phyloP scores from a whole-genome alignment of 2,797 vertebrate species.

The Pachyuromys duprasi region DNA sequence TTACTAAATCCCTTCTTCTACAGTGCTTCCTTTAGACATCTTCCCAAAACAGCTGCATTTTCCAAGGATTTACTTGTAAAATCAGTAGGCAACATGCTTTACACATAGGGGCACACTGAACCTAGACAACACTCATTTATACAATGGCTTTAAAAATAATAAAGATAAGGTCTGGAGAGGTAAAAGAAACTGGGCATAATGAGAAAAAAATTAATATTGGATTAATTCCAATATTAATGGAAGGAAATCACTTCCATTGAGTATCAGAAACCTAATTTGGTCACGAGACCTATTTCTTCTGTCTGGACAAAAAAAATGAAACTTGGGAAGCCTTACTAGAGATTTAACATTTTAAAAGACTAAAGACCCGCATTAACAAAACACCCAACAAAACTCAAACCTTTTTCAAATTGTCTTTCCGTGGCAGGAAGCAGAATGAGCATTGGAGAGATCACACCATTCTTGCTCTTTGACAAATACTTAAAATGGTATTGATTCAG shows the following conservation, averaged over 20 bases:
- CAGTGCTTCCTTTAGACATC: neutral
- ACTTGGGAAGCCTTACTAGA: neutral
- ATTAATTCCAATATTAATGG: too few relatives aligned
- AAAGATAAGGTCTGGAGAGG: neutral
- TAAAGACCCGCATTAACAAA: neutral
- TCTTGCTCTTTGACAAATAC: neutral
- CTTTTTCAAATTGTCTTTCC: neutral
- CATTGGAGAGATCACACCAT: neutral
- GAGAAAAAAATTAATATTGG: neutral
- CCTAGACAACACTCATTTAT: neutral
- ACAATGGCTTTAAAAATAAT: conserved; percentile 4
- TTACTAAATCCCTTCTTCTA: neutral
- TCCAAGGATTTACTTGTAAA: neutral
- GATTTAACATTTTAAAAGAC: conserved; percentile 6
- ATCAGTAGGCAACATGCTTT: neutral
- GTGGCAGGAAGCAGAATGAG: neutral
- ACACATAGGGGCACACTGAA: neutral
- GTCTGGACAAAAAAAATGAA: neutral
- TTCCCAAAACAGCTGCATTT: neutral
- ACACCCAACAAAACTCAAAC: neutral
- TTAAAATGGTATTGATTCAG: neutral
- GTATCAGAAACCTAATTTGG: conserved; percentile 34
- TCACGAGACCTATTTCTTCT: neutral
- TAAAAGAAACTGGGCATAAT: neutral
- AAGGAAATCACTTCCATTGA: neutral